phyloP scores from a whole-genome alignment of 2,797 vertebrate genomes.

The Gobionotothen gibberifrons region DNA sequence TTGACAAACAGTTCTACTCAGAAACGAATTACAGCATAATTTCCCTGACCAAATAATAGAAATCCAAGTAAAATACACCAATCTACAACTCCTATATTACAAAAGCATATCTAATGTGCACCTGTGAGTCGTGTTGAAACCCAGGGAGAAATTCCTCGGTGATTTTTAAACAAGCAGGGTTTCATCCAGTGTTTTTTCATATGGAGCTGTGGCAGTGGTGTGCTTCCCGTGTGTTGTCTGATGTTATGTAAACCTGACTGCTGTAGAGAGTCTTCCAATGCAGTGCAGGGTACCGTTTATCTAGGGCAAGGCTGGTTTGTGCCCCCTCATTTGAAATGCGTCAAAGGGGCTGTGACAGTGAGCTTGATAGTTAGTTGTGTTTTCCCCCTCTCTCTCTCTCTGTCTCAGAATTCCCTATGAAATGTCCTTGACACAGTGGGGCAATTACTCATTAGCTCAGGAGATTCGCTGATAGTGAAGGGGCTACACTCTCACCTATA shows the following conservation, averaged over 20 bases:
- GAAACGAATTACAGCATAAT: background rate
- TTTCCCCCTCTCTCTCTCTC: background rate
- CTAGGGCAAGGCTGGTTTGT: constrained; percentile 66
- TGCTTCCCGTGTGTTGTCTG: constrained; percentile 41
- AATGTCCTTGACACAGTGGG: constrained; percentile 42
- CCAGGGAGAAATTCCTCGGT: background rate
- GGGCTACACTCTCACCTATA: constrained; percentile 15
- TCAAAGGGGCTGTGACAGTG: constrained; percentile 56
- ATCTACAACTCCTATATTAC: background rate
- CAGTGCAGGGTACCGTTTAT: constrained; percentile 62
- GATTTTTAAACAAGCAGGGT: constrained; percentile 9
- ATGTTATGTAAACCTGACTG: constrained; percentile 65
- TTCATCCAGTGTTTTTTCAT: constrained; percentile 21
- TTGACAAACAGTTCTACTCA: background rate
- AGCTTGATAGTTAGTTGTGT: constrained; percentile 42
- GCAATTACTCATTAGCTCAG: constrained; percentile 38
- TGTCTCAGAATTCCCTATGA: constrained; percentile 8
- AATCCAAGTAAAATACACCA: constrained; percentile 1
- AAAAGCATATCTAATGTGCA: constrained; percentile 1
- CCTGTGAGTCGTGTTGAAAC: constrained; percentile 14
- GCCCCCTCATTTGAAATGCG: constrained; percentile 60
- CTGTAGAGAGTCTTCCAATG: constrained; percentile 55
- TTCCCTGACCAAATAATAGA: constrained; percentile 8
- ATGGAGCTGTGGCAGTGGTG: constrained; percentile 39
- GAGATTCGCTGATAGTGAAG: constrained; percentile 5